Percentiles rank a stretch among this genome's conserved stretches.
Evolutionary conservation across 2,797 vertebrate genomes (phyloP).

Genomic region (Eupleurogrammus muticus): DNA sequence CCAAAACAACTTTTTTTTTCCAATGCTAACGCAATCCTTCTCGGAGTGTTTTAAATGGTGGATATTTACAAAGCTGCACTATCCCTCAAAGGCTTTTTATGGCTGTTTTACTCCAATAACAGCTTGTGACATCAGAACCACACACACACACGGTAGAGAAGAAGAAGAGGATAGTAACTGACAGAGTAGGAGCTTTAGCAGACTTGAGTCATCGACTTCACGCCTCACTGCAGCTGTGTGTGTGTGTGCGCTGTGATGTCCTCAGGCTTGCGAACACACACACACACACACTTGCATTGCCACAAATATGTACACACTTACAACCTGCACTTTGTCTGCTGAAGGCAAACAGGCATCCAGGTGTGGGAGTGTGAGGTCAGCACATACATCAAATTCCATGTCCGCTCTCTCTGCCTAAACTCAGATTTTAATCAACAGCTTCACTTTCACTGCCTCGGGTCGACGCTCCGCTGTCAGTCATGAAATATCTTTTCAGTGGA

Average conservation of each 20-base stretch:
- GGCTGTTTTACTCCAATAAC: background rate
- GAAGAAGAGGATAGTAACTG: background rate
- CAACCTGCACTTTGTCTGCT: background rate
- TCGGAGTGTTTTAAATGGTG: too few species aligned
- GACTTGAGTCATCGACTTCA: constrained; percentile 16
- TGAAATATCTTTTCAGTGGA: background rate
- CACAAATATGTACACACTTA: constrained; percentile 22
- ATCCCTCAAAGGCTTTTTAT: too few species aligned
- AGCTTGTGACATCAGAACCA: too few species aligned
- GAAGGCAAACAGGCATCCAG: constrained; percentile 27
- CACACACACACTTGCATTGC: constrained; percentile 3
- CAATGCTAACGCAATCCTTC: too few species aligned
- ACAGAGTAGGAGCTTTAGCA: constrained; percentile 4
- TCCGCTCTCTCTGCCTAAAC: constrained; percentile 10
- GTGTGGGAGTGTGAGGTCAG: constrained; percentile 46
- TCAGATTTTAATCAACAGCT: constrained; percentile 27
- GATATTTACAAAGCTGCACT: too few species aligned
- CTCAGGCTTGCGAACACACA: background rate
- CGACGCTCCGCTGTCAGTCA: background rate
- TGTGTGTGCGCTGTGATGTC: constrained; percentile 2
- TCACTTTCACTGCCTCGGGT: constrained; percentile 17
- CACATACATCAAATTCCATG: constrained; percentile 27
- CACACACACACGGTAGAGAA: background rate
- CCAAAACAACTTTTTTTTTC: too few species aligned
- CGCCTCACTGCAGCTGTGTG: constrained; percentile 12